phyloP scores from a whole-genome alignment of 2,888 invertebrate species.

The Lucinisca nassula region DNA sequence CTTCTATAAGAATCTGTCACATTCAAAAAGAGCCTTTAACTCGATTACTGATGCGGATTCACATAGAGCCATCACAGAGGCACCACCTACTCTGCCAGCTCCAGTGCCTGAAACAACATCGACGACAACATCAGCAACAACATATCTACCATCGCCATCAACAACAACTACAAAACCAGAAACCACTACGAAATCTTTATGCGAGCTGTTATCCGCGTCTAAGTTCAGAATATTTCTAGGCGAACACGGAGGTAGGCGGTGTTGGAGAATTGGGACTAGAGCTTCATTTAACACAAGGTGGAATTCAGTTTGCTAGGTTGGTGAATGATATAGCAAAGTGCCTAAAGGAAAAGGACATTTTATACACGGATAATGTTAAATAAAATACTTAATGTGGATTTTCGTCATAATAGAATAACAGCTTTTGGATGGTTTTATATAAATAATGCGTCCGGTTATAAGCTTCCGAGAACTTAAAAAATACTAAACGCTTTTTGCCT shows the following conservation, averaged over 20 bases:
- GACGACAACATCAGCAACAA: neutral
- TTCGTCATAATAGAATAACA: too few relatives aligned
- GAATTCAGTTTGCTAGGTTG: too few relatives aligned
- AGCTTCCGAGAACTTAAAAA: too few relatives aligned
- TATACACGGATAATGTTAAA: too few relatives aligned
- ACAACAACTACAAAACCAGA: neutral
- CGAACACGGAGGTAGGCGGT: neutral
- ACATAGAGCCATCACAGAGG: neutral
- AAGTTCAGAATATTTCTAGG: slow-evolving; percentile 1
- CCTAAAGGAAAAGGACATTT: too few relatives aligned
- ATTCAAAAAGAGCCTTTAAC: neutral
- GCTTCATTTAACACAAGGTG: neutral
- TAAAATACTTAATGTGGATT: too few relatives aligned
- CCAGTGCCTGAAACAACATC: neutral
- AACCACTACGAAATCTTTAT: neutral
- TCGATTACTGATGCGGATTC: neutral
- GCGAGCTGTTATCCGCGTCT: neutral
- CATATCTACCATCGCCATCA: too few relatives aligned
- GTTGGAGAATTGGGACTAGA: neutral
- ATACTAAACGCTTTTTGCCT: too few relatives aligned
- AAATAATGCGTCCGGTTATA: too few relatives aligned
- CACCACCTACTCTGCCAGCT: neutral
- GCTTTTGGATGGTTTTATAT: too few relatives aligned
- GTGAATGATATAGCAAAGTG: too few relatives aligned
- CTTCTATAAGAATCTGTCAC: neutral